A percentile compares a stretch with the other conserved stretches of the same genome.
These are phyloP conservation scores for Charadrius vociferus DNA, from an alignment of 2,113 vertebrate genomes.

Conservation along the genomic window DNA sequence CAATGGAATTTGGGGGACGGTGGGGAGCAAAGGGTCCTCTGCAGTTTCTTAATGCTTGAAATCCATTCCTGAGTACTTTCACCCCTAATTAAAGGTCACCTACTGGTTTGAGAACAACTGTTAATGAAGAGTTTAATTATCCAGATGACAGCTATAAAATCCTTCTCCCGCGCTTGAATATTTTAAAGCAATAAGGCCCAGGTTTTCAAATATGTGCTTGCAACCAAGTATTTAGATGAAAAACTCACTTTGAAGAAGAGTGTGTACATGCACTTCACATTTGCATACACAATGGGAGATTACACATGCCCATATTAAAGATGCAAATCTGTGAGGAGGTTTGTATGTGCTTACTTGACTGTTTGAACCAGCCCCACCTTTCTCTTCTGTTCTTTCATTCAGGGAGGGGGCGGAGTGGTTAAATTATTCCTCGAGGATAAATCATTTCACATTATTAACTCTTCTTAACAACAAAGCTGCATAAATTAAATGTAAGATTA, in stretches of 20 bases:
- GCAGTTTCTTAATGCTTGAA: constrained; percentile 1
- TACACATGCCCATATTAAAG: not conserved
- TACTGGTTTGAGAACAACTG: constrained; percentile 15
- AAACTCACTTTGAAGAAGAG: not conserved
- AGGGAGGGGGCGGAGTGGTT: not conserved
- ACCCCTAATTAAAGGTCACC: constrained; percentile 62
- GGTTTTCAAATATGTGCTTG: constrained; percentile 10
- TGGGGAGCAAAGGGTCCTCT: not conserved
- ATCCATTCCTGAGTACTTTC: constrained; percentile 30
- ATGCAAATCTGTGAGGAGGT: constrained; percentile 3
- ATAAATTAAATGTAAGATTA: constrained; percentile 57
- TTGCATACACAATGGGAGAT: not conserved
- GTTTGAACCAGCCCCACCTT: constrained; percentile 9
- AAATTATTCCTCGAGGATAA: constrained; percentile 43
- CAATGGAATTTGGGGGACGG: not conserved
- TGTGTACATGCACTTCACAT: not conserved
- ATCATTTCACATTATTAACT: constrained; percentile 26
- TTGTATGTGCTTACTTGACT: not conserved
- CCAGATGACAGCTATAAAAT: constrained; percentile 52
- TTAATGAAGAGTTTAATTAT: constrained; percentile 65
- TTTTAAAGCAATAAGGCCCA: constrained; percentile 5
- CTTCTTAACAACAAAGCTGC: constrained; percentile 45
- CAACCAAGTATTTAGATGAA: not conserved
- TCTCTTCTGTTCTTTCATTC: not conserved
- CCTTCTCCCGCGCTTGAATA: not conserved